phyloP scores from a whole-genome alignment of 2,113 vertebrate species.

The Gymnarchus niloticus region DNA sequence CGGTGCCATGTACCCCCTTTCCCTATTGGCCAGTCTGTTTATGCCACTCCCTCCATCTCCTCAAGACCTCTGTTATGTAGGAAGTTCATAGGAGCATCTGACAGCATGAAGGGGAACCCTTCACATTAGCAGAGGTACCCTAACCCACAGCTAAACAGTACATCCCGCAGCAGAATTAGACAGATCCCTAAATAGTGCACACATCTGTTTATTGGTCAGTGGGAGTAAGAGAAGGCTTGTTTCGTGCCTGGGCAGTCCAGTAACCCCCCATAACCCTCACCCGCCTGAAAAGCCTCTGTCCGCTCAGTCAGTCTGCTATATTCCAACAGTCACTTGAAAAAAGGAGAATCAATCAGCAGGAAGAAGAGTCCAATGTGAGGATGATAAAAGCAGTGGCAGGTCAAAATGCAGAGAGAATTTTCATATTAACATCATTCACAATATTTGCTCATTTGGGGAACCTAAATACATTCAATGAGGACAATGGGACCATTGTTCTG shows the following conservation, averaged over 20 bases:
- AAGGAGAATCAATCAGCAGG: not conserved
- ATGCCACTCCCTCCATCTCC: not conserved
- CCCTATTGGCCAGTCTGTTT: not conserved
- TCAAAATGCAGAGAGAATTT: not conserved
- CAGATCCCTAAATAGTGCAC: not conserved
- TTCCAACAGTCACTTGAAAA: not conserved
- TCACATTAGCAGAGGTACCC: too few species aligned
- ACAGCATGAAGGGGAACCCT: not conserved
- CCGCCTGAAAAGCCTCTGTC: not conserved
- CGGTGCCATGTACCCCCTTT: not conserved
- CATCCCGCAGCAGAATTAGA: not conserved
- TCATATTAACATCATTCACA: not conserved
- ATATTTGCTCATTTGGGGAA: not conserved
- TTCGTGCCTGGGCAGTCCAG: not conserved
- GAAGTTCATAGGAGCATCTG: not conserved
- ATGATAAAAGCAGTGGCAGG: not conserved
- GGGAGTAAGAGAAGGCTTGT: not conserved
- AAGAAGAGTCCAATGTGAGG: not conserved
- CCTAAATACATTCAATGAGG: not conserved
- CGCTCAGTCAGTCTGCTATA: not conserved
- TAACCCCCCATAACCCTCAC: not conserved
- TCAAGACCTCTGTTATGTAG: not conserved
- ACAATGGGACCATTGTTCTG: not conserved
- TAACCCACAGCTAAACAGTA: not conserved
- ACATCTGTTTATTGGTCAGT: not conserved